Conservation (phyloP, 2,888 invertebrate species). For the Drosophila stalkeri region DNA sequence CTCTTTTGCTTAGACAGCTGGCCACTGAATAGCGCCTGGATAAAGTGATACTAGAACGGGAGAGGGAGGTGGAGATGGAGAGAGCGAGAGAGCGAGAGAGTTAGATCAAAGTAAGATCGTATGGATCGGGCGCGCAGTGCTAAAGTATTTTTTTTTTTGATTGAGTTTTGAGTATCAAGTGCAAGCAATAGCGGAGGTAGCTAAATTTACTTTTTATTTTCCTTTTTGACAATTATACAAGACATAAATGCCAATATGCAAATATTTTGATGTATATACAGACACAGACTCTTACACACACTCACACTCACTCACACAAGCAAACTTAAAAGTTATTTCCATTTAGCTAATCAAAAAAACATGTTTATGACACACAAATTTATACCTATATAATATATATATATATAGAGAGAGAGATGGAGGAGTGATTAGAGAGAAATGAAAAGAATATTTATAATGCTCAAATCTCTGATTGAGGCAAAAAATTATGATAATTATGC, state of each 20-base stretch:
- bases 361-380: slow-evolving; percentile 49
- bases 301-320: slow-evolving; percentile 13
- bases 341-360: slow-evolving; percentile 59
- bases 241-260: slow-evolving; percentile 49
- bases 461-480: slow-evolving; percentile 5
- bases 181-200: slow-evolving; percentile 55
- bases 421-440: neutral
- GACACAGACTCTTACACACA: slow-evolving; percentile 20
- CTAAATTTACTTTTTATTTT: slow-evolving; percentile 64
- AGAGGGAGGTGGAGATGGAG: neutral
- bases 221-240: slow-evolving; percentile 70
- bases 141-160: slow-evolving; percentile 73
- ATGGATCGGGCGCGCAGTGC: slow-evolving; percentile 47
- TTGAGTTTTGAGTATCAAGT: slow-evolving; percentile 71
- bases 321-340: slow-evolving; percentile 59
- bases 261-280: slow-evolving; percentile 74
- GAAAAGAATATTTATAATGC: neutral
- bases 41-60: slow-evolving; percentile 39
- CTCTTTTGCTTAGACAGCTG: slow-evolving; percentile 69
- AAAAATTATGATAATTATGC: neutral
- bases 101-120: neutral
- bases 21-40: slow-evolving; percentile 34
- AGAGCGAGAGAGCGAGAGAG: neutral
- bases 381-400: slow-evolving; percentile 35
- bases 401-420: neutral